Percentiles rank a stretch among this genome's conserved stretches.
Evolutionary conservation across 2,797 vertebrate genomes (phyloP).

Genomic region (Manis crassicaudata): DNA sequence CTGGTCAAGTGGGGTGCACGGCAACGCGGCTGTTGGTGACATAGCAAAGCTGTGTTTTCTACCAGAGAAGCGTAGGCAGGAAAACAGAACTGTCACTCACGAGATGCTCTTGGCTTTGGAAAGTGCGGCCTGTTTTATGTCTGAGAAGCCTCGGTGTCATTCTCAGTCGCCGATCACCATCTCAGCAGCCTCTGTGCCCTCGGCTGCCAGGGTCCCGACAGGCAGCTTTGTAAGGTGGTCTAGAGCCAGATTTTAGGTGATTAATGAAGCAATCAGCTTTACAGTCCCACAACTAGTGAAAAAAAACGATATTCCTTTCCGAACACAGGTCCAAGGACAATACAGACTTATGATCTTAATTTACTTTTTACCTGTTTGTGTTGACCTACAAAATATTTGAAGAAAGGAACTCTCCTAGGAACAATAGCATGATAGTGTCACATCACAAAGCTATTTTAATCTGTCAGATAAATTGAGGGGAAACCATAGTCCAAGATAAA

Average conservation of each 20-base stretch:
- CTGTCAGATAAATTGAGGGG: not conserved
- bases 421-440: not conserved
- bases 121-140: not conserved
- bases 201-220: not conserved
- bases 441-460: constrained; percentile 46
- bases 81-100: not conserved
- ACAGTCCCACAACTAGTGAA: not conserved
- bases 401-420: constrained; percentile 16
- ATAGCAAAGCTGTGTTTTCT: not conserved
- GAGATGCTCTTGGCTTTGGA: not conserved
- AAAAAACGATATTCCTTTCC: constrained; percentile 9
- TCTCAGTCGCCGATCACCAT: not conserved
- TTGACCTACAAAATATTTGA: constrained; percentile 53
- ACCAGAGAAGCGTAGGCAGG: not conserved
- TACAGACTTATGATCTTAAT: not conserved
- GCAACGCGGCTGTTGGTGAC: not conserved
- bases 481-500: constrained; percentile 14
- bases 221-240: not conserved
- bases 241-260: not conserved
- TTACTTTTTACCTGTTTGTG: constrained; percentile 30
- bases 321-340: not conserved
- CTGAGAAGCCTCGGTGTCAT: constrained; percentile 6
- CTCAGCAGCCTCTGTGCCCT: not conserved
- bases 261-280: not conserved
- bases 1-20: not conserved